phyloP scores from a whole-genome alignment of 2,113 vertebrate genomes.

The Scolopax mira region DNA sequence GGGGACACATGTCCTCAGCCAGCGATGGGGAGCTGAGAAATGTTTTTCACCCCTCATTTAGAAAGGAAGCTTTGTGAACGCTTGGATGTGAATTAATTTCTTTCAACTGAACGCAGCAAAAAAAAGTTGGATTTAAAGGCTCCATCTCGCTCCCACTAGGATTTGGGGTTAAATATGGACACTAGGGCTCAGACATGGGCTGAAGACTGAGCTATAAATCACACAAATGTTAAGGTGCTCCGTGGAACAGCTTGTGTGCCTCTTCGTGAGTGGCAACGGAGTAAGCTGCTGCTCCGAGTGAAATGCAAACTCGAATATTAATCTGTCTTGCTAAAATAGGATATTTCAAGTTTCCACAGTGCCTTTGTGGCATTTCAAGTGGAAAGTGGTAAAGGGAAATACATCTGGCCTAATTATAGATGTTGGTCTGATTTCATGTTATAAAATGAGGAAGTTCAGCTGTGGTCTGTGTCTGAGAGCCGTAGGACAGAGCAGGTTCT shows the following conservation, averaged over 20 bases:
- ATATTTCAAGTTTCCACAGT: not conserved
- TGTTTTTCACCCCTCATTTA: not conserved
- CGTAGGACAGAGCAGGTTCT: not conserved
- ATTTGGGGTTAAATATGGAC: not conserved
- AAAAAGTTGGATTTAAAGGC: not conserved
- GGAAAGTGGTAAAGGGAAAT: not conserved
- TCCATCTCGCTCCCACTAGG: not conserved
- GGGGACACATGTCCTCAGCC: not conserved
- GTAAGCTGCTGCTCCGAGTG: not conserved
- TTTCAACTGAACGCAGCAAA: not conserved
- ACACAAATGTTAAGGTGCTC: not conserved
- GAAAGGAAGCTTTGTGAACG: not conserved
- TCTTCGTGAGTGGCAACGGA: accelerated
- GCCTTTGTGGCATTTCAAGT: not conserved
- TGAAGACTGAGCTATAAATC: not conserved
- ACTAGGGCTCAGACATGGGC: not conserved
- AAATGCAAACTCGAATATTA: not conserved
- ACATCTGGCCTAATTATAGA: not conserved
- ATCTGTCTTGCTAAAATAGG: not conserved
- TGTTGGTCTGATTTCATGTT: not conserved
- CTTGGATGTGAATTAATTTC: not conserved
- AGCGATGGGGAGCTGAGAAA: not conserved
- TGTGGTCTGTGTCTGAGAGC: not conserved
- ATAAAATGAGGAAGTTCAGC: not conserved
- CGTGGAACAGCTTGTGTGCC: accelerated